A percentile compares a stretch with the other conserved stretches of the same genome.
These are phyloP conservation scores for Choloepus hoffmanni DNA, from an alignment of 2,113 vertebrate species.

Conservation along the genomic window DNA sequence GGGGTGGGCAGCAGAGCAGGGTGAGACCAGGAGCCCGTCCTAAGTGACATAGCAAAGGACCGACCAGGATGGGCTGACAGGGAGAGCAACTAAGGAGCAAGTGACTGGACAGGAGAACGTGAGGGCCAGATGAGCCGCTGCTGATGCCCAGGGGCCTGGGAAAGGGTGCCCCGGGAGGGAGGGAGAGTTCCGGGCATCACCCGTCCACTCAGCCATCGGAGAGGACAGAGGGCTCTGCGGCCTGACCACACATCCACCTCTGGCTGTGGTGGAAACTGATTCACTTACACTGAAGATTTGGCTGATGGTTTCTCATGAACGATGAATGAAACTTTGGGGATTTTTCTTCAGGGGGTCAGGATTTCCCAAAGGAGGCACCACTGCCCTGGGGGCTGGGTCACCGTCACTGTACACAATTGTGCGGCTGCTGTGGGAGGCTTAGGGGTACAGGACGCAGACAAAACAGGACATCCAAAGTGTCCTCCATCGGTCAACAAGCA, in stretches of 20 bases:
- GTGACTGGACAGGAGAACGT: neutral
- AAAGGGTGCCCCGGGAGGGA: neutral
- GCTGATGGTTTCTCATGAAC: neutral
- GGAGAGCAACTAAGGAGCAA: neutral
- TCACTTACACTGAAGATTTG: neutral
- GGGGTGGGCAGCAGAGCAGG: accelerated
- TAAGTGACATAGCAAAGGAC: neutral
- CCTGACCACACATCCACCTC: accelerated
- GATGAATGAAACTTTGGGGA: neutral
- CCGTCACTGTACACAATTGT: neutral
- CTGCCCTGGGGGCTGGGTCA: no score
- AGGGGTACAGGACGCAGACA: no score
- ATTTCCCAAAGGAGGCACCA: neutral
- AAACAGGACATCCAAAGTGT: no score
- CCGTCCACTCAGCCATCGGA: accelerated
- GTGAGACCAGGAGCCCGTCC: neutral
- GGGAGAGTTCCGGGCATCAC: no score
- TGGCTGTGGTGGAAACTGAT: neutral
- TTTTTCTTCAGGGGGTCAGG: neutral
- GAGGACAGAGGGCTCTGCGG: no score
- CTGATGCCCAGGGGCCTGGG: neutral
- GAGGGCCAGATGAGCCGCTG: neutral
- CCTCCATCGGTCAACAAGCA: no score
- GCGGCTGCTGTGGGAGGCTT: no score
- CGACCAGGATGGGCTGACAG: no score